Evolutionary conservation across 2,113 vertebrate genomes (phyloP), one percentile per base, ranked within the genome.

Genomic region (Saimiri boliviensis): DNA sequence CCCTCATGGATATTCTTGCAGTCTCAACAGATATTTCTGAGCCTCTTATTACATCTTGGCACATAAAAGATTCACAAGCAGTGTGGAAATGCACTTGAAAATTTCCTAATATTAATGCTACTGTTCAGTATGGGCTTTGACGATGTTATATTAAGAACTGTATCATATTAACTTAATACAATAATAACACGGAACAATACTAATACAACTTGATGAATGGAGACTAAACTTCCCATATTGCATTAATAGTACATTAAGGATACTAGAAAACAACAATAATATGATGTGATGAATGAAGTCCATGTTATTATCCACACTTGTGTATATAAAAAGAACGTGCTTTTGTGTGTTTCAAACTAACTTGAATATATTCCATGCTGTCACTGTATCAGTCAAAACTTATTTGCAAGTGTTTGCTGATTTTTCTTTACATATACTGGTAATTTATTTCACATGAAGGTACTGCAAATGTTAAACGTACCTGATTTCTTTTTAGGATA

Each of bases 191-290:
- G 97, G 95, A 97, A 87, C 42, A 96, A n/a, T 56, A 49, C 19
- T 98, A 98, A 98, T 96, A 80, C 25, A 94, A 74, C 93, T 93
- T 98, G 98, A 98, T 98, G 96, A 98, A 98, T 98, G 98, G 97
- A 56, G 66, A 86, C 49, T 84, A 84, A 93, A 76, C 91, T 86
- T 97, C 84, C 54, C 30, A 52, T 96, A 98, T 98, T 97, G n/a
- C 93, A 98, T 98, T 98, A 98, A 91, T 82, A 96, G 70, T 85
- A 79, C 91, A 97, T 98, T 98, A 98, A 81, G 97, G 92, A 87
- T 96, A 96, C 96, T 90, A 8, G 16, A 93, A 96, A 93, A 71
- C 68, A 97, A 89, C 82, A 95, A 49, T 96, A 96, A 66, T 96
- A 84, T 79, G 93, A 21, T 19, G 79, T 98, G 98, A 98, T 98